Base-by-base conservation (phyloP, 2,113 vertebrate genomes). In the Hippocampus barbouri region DNA sequence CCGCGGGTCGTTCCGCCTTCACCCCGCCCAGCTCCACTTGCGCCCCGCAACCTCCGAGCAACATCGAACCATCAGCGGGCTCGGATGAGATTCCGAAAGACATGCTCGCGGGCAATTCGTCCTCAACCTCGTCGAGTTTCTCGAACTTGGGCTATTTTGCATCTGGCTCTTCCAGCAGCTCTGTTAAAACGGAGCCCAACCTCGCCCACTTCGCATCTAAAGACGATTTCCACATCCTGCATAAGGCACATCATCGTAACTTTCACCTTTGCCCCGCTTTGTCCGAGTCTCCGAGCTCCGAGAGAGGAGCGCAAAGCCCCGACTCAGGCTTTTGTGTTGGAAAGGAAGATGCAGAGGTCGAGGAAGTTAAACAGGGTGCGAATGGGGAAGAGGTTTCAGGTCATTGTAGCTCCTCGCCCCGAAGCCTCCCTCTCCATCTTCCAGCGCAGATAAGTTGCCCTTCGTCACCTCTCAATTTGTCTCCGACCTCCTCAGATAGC, bases 121-220 rank as follows among this genome's bases (percentile, higher is more conserved):
- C 72, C 56, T 66, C 85, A 0, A 90, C 90, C 56, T 66, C 85
- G 0, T 91, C 90, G 4, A 66, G 57, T 69, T 91, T 89, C 81
- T 92, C 86, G 5, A 93, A 91, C 89, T 77, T 89, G 82, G 90
- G 90, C 30, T 93, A 93, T 71, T 90, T 92, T 82, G 81, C 78
- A 56, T 90, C 86, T 38, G 82, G 79, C 47, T 79, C 75, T 77
- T 78, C 74, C 57, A 1, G 77, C 18, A 43, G 69, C 75, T 79
- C 75, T 0, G 11, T 85, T 2, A 59, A 5, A 47, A 47, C 83
- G 2, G 70, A 86, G 64, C 60, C 78, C 63, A 84, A 59, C 9
- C 83, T 80, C 0, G 72, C 80, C 60, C 90, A 91, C 83, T 91
- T 91, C 80, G 81, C 77, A 59, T 91, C 90, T 67, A 61, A 85